Evolutionary conservation across 2,113 vertebrate genomes (phyloP), one percentile per base, ranked within the genome.

Genomic region (Gallinago media): DNA sequence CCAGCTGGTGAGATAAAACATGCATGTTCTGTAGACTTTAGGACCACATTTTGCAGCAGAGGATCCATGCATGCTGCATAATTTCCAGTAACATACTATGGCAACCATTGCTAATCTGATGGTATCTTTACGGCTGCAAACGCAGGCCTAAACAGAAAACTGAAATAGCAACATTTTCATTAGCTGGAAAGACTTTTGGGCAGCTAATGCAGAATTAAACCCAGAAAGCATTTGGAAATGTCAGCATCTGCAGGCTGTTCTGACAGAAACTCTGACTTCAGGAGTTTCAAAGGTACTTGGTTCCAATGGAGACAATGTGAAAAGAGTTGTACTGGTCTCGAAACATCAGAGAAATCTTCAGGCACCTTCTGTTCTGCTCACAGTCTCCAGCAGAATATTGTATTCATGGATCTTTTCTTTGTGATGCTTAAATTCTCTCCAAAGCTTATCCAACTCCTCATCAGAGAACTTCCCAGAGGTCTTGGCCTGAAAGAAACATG

Each of bases 391-490:
- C 50, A 99, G 97, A 68, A 99, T 98, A 54, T 98, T 99, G 91
- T 99, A 99, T 95, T 99, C 99, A 1, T 61, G 98, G 40, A 99
- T 97, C 94, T 99, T 99, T 92, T 99, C 99, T 85, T 97, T 99
- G 96, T 99, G 99, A 94, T 99, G 99, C 85, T 98, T 98, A 78
- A 99, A 99, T 94, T 99, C 99, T 92, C 98, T 98, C 98, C 98
- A 99, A 34, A 99, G 98, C 91, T 97, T 99, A 94, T 97, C 97
- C 94, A 99, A 2, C 77, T 99, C 99, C 9, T 99, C 99, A 1
- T 97, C 96, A 5, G 99, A 99, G 97, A 99, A 99, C 92, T 99
- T 99, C n/a, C 99, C 99, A 0, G 99, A 99, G n/a, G 85, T 98
- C 96, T 98, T 98, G 3, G 99, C 99, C 99, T 99, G 62, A 20